These are phyloP conservation scores for Cancer borealis DNA, from an alignment of 2,888 invertebrate genomes.

Conservation along the genomic window DNA sequence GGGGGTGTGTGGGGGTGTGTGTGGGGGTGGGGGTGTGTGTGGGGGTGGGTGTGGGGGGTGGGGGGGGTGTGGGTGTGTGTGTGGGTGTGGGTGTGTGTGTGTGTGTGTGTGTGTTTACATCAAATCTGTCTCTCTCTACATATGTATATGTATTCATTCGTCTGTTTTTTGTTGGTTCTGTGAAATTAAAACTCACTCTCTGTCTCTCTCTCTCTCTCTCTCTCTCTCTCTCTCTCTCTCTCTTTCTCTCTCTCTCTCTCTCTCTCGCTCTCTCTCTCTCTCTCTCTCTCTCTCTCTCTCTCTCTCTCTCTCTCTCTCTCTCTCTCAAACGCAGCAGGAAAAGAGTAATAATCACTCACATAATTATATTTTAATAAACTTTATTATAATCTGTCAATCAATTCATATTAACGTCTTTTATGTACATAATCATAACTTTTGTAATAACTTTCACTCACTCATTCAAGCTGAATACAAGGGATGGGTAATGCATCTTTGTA, in stretches of 20 bases:
- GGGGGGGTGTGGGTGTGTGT: neutral
- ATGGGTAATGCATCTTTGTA: neutral
- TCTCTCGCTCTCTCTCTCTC: neutral
- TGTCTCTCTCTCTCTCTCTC: neutral
- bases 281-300: neutral
- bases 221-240: neutral
- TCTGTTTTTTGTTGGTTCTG: too few relatives aligned
- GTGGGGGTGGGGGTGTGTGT: too few relatives aligned
- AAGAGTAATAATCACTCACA: neutral
- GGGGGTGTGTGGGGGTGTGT: neutral
- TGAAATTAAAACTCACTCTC: too few relatives aligned
- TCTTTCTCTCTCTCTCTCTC: neutral
- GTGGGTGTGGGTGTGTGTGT: neutral
- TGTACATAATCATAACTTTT: neutral
- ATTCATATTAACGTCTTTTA: conserved; percentile 18
- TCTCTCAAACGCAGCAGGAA: neutral
- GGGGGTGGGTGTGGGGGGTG: too few relatives aligned
- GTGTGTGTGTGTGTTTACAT: neutral
- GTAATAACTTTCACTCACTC: neutral
- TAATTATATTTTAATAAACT: neutral
- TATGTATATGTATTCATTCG: too few relatives aligned
- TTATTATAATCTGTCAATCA: conserved; percentile 38
- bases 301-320: conserved; percentile 17
- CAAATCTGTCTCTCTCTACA: neutral
- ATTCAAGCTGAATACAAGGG: neutral